Evolutionary conservation across 2,888 invertebrate species (phyloP).

Genomic region (Hypsopygia costalis): DNA sequence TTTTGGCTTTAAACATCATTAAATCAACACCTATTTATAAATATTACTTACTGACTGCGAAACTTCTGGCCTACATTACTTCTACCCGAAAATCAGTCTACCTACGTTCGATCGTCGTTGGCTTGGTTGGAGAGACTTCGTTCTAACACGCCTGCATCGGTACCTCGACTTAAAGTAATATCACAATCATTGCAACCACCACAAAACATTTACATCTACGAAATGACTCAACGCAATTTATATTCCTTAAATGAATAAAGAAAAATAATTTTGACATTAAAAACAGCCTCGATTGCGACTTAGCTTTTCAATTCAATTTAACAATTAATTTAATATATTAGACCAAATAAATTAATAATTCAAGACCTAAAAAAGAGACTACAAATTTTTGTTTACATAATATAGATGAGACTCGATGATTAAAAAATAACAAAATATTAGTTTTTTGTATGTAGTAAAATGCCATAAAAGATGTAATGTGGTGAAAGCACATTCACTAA

Average conservation of each 20-base stretch:
- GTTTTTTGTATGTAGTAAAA: neutral
- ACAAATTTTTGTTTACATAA: too few species aligned
- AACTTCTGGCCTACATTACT: constrained; percentile 66
- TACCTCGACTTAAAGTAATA: constrained; percentile 69
- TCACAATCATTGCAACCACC: constrained; percentile 69
- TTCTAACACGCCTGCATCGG: constrained; percentile 31
- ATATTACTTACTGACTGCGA: constrained; percentile 67
- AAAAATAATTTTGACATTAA: constrained; percentile 3
- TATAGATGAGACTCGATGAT: too few species aligned
- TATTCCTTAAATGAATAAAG: constrained; percentile 10
- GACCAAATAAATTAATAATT: too few species aligned
- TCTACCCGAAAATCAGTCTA: constrained; percentile 79
- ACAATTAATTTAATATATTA: too few species aligned
- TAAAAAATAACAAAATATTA: neutral
- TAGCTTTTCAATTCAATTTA: neutral
- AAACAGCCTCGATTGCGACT: constrained; percentile 7
- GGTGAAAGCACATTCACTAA: constrained; percentile 4
- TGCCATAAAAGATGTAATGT: constrained; percentile 7
- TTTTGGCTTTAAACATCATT: constrained; percentile 67
- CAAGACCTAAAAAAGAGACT: too few species aligned
- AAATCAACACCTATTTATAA: constrained; percentile 64
- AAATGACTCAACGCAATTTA: constrained; percentile 27
- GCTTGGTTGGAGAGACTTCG: constrained; percentile 49
- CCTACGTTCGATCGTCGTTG: constrained; percentile 65
- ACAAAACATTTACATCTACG: constrained; percentile 33